Conservation (phyloP, 2,888 invertebrate species). For the Trissoscelio sp. region DNA sequence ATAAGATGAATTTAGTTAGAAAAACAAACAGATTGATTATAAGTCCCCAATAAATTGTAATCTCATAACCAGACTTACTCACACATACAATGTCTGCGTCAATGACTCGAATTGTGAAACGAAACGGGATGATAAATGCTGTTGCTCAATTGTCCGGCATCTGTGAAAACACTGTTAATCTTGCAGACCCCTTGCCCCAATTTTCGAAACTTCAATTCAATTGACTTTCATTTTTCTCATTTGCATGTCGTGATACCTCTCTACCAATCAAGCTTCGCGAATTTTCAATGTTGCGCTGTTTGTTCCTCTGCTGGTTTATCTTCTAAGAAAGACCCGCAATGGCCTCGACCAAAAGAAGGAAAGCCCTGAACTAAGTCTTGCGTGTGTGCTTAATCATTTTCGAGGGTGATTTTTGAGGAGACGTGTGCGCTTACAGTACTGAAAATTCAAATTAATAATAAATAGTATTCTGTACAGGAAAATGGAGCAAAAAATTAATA, state of each 20-base stretch:
- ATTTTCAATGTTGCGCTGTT: not conserved
- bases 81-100: not conserved
- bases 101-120: not conserved
- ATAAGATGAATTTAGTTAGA: not conserved
- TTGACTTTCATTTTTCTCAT: no score
- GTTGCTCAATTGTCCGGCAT: not conserved
- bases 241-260: no score
- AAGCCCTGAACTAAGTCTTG: no score
- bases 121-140: not conserved
- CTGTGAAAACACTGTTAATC: conserved; percentile 34
- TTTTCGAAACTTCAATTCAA: no score
- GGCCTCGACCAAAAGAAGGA: no score
- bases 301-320: no score
- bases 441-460: conserved; percentile 31
- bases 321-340: no score
- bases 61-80: not conserved
- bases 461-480: not conserved
- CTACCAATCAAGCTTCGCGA: not conserved
- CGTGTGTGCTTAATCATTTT: no score
- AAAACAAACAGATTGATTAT: not conserved
- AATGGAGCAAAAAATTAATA: conserved; percentile 4
- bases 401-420: not conserved
- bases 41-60: not conserved
- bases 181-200: not conserved
- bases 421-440: conserved; percentile 14